These are phyloP conservation scores for Lipophrys pholis DNA, from an alignment of 2,113 vertebrate species.

Conservation along the genomic window DNA sequence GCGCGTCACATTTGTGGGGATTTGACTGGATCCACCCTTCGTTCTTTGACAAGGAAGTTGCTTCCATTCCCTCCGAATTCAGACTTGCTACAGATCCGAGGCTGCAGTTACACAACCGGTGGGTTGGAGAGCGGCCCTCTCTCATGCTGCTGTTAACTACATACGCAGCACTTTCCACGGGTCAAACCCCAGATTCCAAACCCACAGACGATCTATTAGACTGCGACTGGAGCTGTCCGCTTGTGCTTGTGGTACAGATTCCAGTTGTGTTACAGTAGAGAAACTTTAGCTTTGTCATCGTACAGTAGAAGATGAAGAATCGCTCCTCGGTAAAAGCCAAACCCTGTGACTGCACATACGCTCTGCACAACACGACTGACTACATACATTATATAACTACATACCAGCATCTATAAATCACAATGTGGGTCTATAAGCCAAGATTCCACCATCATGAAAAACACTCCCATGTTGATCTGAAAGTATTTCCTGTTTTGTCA, in stretches of 20 bases:
- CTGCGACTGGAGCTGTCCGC: slow-evolving; percentile 40
- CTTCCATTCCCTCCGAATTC: slow-evolving; percentile 56
- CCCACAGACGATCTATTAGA: slow-evolving; percentile 58
- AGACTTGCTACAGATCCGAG: slow-evolving; percentile 37
- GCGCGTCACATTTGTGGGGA: slow-evolving; percentile 37
- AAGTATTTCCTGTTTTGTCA: no score
- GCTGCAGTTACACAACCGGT: slow-evolving; percentile 62
- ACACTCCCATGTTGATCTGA: no score
- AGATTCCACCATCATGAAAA: no score
- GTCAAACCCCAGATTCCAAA: slow-evolving; percentile 55
- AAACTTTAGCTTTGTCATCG: slow-evolving; percentile 49
- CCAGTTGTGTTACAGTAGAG: slow-evolving; percentile 38
- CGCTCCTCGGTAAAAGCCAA: neutral
- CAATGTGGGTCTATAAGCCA: no score
- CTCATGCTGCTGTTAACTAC: slow-evolving; percentile 60
- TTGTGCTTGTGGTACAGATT: slow-evolving; percentile 55
- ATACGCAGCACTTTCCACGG: slow-evolving; percentile 66
- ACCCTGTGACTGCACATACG: no score
- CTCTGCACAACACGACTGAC: no score
- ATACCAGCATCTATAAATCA: no score
- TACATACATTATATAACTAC: no score
- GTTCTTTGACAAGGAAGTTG: slow-evolving; percentile 52
- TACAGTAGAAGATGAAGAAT: slow-evolving; percentile 34
- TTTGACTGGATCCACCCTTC: slow-evolving; percentile 58
- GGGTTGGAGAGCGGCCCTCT: slow-evolving; percentile 56